Evolutionary conservation across 2,888 invertebrate genomes (phyloP), one percentile per base, ranked within the genome.

Genomic region (Rhogogaster chlorosoma): DNA sequence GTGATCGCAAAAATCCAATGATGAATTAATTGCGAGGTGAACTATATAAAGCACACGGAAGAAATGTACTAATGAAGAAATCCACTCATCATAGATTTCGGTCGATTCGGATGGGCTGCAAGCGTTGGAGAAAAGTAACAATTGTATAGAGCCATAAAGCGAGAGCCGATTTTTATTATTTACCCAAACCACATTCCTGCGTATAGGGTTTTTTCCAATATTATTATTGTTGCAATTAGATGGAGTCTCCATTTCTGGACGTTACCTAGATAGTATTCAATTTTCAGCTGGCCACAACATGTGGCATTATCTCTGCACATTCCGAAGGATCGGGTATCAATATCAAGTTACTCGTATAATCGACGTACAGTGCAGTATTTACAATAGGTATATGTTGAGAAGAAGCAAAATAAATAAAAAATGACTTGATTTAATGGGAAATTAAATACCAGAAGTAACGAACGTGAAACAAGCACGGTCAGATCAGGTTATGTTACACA

Each of bases 401-500:
- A 53, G n/a, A 53, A 53, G n/a, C 1, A 49, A 18, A 49, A 49
- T 9, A 2, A 36, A 71, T 36, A 18, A 70, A 70, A 18, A 42
- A 26, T 73, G 3, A 42, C 29, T 73, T 26, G 22, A 38, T 73
- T 73, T 22, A 42, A 42, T 22, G 7, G 38, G 10, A 29, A 42
- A 26, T 42, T 26, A 38, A 73, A 42, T 26, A 73, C n/a, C 42
- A 73, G 38, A 42, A 42, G 26, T 12, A 38, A 73, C 73, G 22
- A 38, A 73, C 26, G 42, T 42, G 73, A 42, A 42, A 22, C 4
- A 12, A 22, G 12, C 5, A 12, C n/a, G 42, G 38, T 73, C 6
- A 22, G 42, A 26, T 73, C 73, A 73, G 42, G 42, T 73, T 45
- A 73, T 42, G 42, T 42, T 42, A 73, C 38, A 22, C 73, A 73